Percentiles rank a stretch among this genome's conserved stretches.
These are phyloP conservation scores for Cyanoderma ruficeps DNA, from an alignment of 2,113 vertebrate species.

Conservation along the genomic window DNA sequence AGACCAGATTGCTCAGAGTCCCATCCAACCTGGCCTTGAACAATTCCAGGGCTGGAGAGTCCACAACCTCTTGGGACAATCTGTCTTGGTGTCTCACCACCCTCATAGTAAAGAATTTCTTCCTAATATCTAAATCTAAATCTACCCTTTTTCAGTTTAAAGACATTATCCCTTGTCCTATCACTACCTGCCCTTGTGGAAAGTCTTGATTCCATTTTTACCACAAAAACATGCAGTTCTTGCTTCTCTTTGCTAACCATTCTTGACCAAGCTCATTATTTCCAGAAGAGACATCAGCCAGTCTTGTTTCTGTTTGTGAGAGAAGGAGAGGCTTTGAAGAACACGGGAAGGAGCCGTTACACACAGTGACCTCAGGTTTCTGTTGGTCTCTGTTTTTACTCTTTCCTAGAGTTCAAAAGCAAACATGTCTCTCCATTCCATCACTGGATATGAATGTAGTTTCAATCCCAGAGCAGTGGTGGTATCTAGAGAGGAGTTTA, in stretches of 20 bases:
- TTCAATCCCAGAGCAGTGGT: not conserved
- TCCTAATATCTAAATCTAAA: not conserved
- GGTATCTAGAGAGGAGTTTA: not conserved
- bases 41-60: not conserved
- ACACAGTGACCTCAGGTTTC: not conserved
- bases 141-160: not conserved
- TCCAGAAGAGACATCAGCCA: not conserved
- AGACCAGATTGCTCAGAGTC: not conserved
- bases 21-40: not conserved
- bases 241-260: not conserved
- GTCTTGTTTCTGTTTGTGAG: not conserved
- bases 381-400: not conserved
- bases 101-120: not conserved
- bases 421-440: not conserved
- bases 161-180: not conserved
- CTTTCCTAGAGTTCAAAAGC: constrained; percentile 18
- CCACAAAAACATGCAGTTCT: not conserved
- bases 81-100: not conserved
- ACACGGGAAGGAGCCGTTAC: not conserved
- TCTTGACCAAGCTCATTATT: not conserved
- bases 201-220: not conserved
- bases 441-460: not conserved
- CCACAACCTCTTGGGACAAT: not conserved
- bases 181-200: not conserved
- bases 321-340: not conserved